Conservation (phyloP, 2,888 invertebrate species). For the Microplitis deprimator region DNA sequence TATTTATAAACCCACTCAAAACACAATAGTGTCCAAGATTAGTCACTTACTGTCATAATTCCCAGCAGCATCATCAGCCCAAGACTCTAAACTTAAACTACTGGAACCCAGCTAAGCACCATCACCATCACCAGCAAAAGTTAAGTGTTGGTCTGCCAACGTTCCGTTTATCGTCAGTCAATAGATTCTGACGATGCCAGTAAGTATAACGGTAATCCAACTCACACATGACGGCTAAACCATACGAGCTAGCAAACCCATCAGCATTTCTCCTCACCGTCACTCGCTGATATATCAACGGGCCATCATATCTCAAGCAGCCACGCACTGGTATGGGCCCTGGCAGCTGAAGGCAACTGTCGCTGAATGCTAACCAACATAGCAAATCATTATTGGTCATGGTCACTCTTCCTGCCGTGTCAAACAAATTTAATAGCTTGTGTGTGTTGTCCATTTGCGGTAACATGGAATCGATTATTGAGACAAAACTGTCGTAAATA, state of each 20-base stretch:
- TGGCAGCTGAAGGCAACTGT: neutral
- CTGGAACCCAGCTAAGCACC: too few relatives aligned
- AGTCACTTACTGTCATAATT: too few relatives aligned
- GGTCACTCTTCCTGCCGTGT: neutral
- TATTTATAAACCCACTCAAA: neutral
- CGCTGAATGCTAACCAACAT: slow-evolving; percentile 8
- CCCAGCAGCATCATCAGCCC: too few relatives aligned
- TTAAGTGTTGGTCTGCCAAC: neutral
- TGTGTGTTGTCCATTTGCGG: too few relatives aligned
- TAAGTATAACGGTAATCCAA: slow-evolving; percentile 58
- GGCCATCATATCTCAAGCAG: neutral
- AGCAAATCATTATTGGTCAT: neutral
- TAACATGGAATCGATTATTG: too few relatives aligned
- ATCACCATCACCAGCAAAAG: neutral
- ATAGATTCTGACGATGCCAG: slow-evolving; percentile 58
- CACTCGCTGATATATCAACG: neutral
- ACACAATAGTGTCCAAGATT: neutral
- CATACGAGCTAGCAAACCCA: neutral
- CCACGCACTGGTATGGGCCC: neutral
- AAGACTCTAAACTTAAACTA: too few relatives aligned
- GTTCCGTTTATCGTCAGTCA: slow-evolving; percentile 46
- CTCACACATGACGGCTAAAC: slow-evolving; percentile 32
- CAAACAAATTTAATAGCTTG: neutral
- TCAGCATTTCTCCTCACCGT: slow-evolving; percentile 8
- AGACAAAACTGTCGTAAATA: too few relatives aligned